Percentiles rank a stretch among this genome's conserved stretches.
Evolutionary conservation across 2,113 vertebrate genomes (phyloP).

Genomic region (Takifugu flavidus): DNA sequence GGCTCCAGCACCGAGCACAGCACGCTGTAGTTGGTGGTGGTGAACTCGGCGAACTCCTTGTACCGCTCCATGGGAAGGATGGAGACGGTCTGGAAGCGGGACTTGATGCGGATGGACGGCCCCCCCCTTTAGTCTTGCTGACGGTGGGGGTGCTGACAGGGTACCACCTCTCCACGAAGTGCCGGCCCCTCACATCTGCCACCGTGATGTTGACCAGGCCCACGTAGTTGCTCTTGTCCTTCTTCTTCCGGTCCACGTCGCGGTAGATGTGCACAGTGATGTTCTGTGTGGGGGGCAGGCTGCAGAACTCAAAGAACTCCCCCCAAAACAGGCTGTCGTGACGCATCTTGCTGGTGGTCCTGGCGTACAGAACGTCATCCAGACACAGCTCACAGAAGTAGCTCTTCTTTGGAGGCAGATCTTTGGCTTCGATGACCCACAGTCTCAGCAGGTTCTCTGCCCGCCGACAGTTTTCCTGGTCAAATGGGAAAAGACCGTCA

Average conservation of each 20-base stretch:
- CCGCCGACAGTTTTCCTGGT: conserved; percentile 90
- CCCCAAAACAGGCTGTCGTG: conserved; percentile 96
- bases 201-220: conserved; percentile 93
- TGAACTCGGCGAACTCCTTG: conserved; percentile 97
- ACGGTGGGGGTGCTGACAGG: conserved; percentile 91
- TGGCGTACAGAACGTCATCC: conserved; percentile 92
- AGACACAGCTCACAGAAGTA: conserved; percentile 98
- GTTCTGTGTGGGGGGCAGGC: conserved; percentile 82
- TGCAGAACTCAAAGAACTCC: conserved; percentile 90
- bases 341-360: conserved; percentile 95
- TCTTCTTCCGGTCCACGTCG: conserved; percentile 92
- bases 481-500: too few species aligned
- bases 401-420: conserved; percentile 91
- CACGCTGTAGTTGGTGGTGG: conserved; percentile 90
- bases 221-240: conserved; percentile 96
- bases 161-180: conserved; percentile 98
- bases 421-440: conserved; percentile 98
- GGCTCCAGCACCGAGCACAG: conserved; percentile 94
- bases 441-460: conserved; percentile 89
- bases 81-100: conserved; percentile 89
- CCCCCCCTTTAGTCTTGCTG: conserved; percentile 86
- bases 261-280: conserved; percentile 96
- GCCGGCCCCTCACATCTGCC: conserved; percentile 81
- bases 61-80: conserved; percentile 98
- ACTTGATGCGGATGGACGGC: conserved; percentile 93